Percentiles rank a stretch among this genome's conserved stretches.
These are phyloP conservation scores for Megalops atlanticus DNA, from an alignment of 2,113 vertebrate species.

Conservation along the genomic window DNA sequence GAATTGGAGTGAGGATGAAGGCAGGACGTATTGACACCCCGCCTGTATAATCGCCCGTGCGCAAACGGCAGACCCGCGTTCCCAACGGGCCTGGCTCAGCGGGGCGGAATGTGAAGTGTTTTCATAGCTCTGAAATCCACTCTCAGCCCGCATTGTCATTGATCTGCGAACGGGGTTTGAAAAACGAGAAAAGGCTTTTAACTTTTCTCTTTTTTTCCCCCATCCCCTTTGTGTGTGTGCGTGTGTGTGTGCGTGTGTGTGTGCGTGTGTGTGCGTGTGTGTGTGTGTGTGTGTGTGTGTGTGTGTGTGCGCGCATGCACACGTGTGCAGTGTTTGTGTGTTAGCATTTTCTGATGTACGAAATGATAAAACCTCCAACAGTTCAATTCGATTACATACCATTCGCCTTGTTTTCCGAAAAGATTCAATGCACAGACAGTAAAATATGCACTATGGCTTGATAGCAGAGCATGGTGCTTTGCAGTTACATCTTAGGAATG, in stretches of 20 bases:
- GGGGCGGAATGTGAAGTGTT: not conserved
- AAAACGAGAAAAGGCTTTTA: not conserved
- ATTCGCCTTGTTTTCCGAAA: not conserved
- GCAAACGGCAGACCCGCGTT: not conserved
- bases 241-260: too few relatives aligned
- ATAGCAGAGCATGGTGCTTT: slow-evolving; percentile 36
- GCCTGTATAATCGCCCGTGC: not conserved
- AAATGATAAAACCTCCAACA: not conserved
- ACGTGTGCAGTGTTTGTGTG: too few relatives aligned
- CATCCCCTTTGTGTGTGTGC: not conserved
- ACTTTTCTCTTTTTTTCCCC: not conserved
- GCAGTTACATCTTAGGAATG: slow-evolving; percentile 25
- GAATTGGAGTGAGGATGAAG: slow-evolving; percentile 14
- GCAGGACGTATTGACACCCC: not conserved
- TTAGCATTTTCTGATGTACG: not conserved
- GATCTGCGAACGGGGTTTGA: not conserved
- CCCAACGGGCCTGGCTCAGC: not conserved
- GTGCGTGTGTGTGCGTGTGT: too few relatives aligned
- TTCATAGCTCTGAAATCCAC: not conserved
- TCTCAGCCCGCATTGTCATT: not conserved
- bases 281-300: too few relatives aligned
- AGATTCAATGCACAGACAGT: not conserved
- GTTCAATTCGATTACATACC: not conserved
- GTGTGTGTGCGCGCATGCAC: too few relatives aligned
- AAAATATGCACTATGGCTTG: slow-evolving; percentile 17